Conservation (phyloP, 2,888 invertebrate species). For the Steinernema carpocapsae region DNA sequence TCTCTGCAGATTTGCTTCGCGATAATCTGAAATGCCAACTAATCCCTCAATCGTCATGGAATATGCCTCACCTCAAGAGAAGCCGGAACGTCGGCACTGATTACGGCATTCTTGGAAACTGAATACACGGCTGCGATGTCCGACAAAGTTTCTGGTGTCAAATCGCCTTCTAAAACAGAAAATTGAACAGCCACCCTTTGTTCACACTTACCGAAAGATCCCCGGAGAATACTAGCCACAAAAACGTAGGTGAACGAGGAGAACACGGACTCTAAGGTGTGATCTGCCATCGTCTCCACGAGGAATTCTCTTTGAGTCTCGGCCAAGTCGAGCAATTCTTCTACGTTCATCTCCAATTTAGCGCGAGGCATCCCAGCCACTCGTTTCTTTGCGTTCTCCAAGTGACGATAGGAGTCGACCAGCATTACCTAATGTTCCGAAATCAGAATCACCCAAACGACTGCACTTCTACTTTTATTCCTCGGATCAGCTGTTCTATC, state of each 20-base stretch:
- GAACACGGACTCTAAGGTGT: conserved; percentile 54
- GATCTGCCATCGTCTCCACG: conserved; percentile 49
- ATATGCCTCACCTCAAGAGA: conserved; percentile 70
- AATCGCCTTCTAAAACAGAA: conserved; percentile 70
- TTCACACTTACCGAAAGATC: conserved; percentile 48
- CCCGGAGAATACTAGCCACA: conserved; percentile 61
- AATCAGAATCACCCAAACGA: conserved; percentile 33
- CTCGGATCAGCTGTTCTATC: conserved; percentile 38
- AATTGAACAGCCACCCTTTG: too few relatives aligned
- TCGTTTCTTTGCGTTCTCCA: conserved; percentile 39
- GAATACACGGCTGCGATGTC: conserved; percentile 78
- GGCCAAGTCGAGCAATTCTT: conserved; percentile 39
- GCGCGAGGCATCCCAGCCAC: conserved; percentile 42
- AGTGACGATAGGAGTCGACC: conserved; percentile 39
- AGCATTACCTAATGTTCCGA: conserved; percentile 50
- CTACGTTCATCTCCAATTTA: conserved; percentile 35
- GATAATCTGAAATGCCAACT: conserved; percentile 44
- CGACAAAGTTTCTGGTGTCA: conserved; percentile 76
- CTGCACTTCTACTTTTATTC: conserved; percentile 43
- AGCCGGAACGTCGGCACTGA: conserved; percentile 80
- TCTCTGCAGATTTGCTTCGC: conserved; percentile 50
- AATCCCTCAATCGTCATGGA: neutral
- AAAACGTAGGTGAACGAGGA: conserved; percentile 63
- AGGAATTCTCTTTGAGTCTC: conserved; percentile 36
- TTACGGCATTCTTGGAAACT: conserved; percentile 75